phyloP scores from a whole-genome alignment of 2,797 vertebrate genomes.

The Hirundo rustica region DNA sequence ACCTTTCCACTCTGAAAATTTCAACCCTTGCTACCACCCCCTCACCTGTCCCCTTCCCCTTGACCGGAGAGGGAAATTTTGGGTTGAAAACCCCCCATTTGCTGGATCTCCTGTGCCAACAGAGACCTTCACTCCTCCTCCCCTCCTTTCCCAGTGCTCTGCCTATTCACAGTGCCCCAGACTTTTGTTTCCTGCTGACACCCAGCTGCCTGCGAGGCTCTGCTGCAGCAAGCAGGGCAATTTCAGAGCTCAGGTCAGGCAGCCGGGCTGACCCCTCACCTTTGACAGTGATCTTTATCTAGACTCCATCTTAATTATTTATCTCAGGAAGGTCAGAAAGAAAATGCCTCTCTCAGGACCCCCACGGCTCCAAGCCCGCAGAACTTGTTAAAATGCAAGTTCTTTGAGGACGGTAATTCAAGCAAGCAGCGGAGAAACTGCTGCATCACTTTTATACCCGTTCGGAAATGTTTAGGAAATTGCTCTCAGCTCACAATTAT shows the following conservation, averaged over 20 bases:
- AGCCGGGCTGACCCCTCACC: constrained; percentile 58
- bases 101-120: neutral
- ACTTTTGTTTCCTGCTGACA: constrained; percentile 23
- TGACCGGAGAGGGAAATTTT: neutral
- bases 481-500: neutral
- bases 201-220: neutral
- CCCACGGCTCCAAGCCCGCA: neutral
- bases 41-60: neutral
- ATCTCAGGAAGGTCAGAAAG: constrained; percentile 63
- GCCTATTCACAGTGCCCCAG: neutral
- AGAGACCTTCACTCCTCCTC: neutral
- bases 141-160: neutral
- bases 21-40: neutral
- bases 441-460: neutral
- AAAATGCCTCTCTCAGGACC: constrained; percentile 60
- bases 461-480: neutral
- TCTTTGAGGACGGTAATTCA: constrained; percentile 34
- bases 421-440: neutral
- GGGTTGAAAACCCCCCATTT: neutral
- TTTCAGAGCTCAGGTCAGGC: constrained; percentile 10
- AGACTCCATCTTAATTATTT: constrained; percentile 65
- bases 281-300: constrained; percentile 67
- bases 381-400: constrained; percentile 16
- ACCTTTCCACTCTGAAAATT: neutral
- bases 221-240: constrained; percentile 4